Evolutionary conservation across 1,140 invertebrate species (phyloP), one percentile per base, ranked within the genome.

Genomic region (Scaptomyza hsui): DNA sequence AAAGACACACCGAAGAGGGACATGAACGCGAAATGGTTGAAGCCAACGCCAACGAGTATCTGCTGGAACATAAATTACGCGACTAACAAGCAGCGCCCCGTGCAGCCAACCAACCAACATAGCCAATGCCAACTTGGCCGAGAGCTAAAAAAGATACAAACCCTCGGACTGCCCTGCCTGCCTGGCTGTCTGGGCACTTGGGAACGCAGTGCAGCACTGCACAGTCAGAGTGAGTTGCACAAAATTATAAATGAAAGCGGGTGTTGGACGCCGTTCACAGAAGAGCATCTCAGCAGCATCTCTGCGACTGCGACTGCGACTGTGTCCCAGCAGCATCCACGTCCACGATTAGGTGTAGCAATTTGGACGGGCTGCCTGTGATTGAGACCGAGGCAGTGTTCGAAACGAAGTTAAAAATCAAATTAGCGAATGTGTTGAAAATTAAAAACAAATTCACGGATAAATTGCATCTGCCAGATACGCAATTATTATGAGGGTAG

Each of bases 401-500:
- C 74, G 82, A 88, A 86, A 88, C 82, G 82, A 89, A 90, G 89
- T 90, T 90, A 90, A 90, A 90, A 90, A 90, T 90, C 89, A 90
- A 90, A 90, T 90, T 90, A 90, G 89, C 82, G 89, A 90, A 90
- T 90, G 89, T 90, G 89, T 90, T 90, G 89, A 90, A 90, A 90
- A 90, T 90, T 90, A 90, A 90, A 90, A 90, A 90, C 89, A 90
- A 90, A 90, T 90, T 90, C 89, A 89, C 86, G 89, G 89, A 90
- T 90, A 90, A 90, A 90, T 90, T 90, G 89, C 89, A 90, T 90
- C 85, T 89, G 89, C 89, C 89, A 90, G 89, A 89, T 90, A 90
- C 89, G 89, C 83, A 90, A 90, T 90, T 90, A 90, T 90, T 90
- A 89, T 86, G 82, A 88, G 75, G 83, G 81, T 56, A 72, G 59